These are phyloP conservation scores for Bombus difficillimus DNA, from an alignment of 1,140 invertebrate species.

Conservation along the genomic window DNA sequence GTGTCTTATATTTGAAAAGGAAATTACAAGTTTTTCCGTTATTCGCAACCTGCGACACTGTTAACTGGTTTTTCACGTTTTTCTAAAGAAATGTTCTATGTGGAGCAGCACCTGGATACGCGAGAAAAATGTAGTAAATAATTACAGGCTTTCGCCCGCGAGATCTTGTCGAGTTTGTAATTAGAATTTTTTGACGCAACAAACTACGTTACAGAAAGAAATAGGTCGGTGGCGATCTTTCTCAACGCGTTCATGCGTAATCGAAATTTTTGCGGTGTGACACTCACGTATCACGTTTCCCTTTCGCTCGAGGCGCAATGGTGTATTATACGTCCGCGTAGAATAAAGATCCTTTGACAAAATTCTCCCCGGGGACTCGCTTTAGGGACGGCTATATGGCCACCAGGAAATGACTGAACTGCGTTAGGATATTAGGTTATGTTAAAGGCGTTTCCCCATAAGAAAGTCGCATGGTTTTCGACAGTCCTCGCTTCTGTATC, in stretches of 20 bases:
- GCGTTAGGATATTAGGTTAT: constrained; percentile 82
- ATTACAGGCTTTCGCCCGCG: not conserved
- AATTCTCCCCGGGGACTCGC: constrained; percentile 80
- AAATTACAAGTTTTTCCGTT: not conserved
- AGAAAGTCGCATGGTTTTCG: constrained; percentile 67
- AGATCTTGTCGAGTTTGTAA: not conserved
- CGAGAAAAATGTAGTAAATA: not conserved
- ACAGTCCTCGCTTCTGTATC: constrained; percentile 10
- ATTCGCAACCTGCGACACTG: not conserved
- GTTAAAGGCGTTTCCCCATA: constrained; percentile 70
- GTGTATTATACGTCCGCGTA: constrained; percentile 80
- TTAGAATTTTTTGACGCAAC: not conserved
- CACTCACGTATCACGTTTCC: constrained; percentile 77
- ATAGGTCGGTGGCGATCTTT: constrained; percentile 44
- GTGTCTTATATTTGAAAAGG: not conserved
- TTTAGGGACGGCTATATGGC: constrained; percentile 78
- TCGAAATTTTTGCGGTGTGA: constrained; percentile 70
- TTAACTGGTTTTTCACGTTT: not conserved
- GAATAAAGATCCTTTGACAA: constrained; percentile 84
- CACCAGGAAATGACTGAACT: constrained; percentile 82
- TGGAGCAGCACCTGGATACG: too few relatives aligned
- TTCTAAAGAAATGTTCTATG: not conserved
- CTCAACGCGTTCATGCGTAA: constrained; percentile 67
- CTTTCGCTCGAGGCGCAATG: constrained; percentile 73
- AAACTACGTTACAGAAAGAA: constrained; percentile 11